Evolutionary conservation across 2,797 vertebrate species (phyloP).

Genomic region (Rhynchonycteris naso): DNA sequence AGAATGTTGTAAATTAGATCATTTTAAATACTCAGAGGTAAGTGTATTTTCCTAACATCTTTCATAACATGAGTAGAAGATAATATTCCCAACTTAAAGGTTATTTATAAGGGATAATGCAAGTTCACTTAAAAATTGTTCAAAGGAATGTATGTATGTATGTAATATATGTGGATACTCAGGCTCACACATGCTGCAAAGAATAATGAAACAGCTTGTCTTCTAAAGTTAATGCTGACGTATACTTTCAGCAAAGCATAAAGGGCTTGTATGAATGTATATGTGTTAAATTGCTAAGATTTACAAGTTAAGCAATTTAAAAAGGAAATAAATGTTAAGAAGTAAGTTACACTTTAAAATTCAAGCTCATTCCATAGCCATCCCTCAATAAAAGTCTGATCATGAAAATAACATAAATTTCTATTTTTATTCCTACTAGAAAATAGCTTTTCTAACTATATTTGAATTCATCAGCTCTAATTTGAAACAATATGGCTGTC

Average conservation of each 20-base stretch:
- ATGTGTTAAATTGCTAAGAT: background rate
- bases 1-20: background rate
- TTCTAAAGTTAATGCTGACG: constrained; percentile 3
- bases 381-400: background rate
- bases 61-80: background rate
- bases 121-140: constrained; percentile 20
- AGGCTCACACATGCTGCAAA: background rate
- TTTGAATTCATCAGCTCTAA: background rate
- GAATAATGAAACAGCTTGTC: constrained; percentile 16
- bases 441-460: background rate
- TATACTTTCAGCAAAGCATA: constrained; percentile 20
- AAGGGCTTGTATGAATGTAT: background rate
- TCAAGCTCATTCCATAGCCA: background rate
- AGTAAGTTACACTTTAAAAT: constrained; percentile 8
- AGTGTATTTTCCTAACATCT: constrained; percentile 15
- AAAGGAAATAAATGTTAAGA: constrained; percentile 3
- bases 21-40: constrained; percentile 7
- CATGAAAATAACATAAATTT: background rate
- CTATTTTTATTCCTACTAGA: constrained; percentile 22
- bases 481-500: background rate
- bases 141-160: background rate
- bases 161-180: background rate
- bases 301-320: constrained; percentile 8
- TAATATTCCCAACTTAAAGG: background rate
- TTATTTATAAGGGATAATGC: constrained; percentile 33